A percentile compares a stretch with the other conserved stretches of the same genome.
phyloP scores from a whole-genome alignment of 2,113 vertebrate species.

The Bettongia penicillata region DNA sequence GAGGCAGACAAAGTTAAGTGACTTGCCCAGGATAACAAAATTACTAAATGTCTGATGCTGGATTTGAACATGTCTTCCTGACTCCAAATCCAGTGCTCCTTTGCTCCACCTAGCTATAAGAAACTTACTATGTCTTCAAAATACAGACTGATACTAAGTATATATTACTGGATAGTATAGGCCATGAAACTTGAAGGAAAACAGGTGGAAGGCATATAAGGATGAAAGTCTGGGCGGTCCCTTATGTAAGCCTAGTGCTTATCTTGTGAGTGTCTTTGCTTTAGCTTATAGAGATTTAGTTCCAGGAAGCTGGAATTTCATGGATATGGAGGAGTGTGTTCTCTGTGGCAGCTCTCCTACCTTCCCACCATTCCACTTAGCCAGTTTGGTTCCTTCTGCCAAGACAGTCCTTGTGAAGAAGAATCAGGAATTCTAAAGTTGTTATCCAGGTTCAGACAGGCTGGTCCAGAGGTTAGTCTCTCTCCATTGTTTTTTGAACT shows the following conservation, averaged over 20 bases:
- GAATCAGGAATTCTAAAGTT: neutral
- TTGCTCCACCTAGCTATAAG: neutral
- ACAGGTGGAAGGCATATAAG: neutral
- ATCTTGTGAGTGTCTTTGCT: neutral
- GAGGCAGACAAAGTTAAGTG: neutral
- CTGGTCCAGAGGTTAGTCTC: neutral
- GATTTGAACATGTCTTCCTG: neutral
- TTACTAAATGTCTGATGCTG: neutral
- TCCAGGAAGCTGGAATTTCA: neutral
- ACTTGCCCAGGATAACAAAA: neutral
- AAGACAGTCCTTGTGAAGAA: neutral
- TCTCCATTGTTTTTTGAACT: neutral
- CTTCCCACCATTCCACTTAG: neutral
- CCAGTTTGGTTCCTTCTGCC: neutral
- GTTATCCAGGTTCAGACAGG: neutral
- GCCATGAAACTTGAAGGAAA: neutral
- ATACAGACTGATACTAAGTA: neutral
- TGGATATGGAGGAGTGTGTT: neutral
- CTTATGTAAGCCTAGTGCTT: neutral
- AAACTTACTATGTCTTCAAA: neutral
- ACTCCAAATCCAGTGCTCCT: neutral
- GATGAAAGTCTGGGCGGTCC: neutral
- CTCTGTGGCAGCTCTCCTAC: neutral
- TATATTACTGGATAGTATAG: neutral
- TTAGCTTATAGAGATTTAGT: neutral